phyloP scores from a whole-genome alignment of 2,888 invertebrate genomes.

The Drosophila seclusa region DNA sequence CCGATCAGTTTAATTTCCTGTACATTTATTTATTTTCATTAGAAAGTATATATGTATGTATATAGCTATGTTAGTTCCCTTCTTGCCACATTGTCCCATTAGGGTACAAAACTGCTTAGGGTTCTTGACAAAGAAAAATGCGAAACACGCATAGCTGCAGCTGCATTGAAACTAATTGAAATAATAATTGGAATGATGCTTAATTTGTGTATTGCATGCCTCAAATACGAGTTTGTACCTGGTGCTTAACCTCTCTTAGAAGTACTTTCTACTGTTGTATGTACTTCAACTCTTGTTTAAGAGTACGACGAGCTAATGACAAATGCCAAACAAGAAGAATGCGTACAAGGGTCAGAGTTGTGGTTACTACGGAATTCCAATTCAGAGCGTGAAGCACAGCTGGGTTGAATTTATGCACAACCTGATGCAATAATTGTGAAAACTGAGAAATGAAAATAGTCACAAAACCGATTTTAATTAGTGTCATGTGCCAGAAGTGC shows the following conservation, averaged over 20 bases:
- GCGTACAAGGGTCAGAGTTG: slow-evolving; percentile 16
- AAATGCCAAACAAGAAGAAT: slow-evolving; percentile 28
- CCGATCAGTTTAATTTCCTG: neutral
- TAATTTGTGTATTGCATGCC: slow-evolving; percentile 9
- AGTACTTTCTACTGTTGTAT: neutral
- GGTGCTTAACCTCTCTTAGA: neutral
- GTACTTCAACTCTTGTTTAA: slow-evolving; percentile 18
- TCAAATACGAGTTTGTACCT: neutral
- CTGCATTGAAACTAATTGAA: slow-evolving; percentile 25
- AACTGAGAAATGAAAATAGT: slow-evolving; percentile 45
- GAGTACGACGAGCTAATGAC: slow-evolving; percentile 10
- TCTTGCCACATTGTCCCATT: neutral
- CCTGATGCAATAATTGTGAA: slow-evolving; percentile 65
- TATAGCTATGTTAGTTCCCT: neutral
- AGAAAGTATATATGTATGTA: too few relatives aligned
- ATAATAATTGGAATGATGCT: slow-evolving; percentile 15
- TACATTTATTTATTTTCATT: neutral
- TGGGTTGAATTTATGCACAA: slow-evolving; percentile 52
- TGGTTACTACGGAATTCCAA: neutral
- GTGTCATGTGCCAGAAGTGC: slow-evolving; percentile 65
- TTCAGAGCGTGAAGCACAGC: neutral
- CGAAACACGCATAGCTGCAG: neutral
- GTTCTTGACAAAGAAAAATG: slow-evolving; percentile 5
- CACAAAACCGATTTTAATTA: slow-evolving; percentile 79
- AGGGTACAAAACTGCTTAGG: neutral